These are phyloP conservation scores for Platycheirus albimanus DNA, from an alignment of 2,888 invertebrate genomes.

Conservation along the genomic window DNA sequence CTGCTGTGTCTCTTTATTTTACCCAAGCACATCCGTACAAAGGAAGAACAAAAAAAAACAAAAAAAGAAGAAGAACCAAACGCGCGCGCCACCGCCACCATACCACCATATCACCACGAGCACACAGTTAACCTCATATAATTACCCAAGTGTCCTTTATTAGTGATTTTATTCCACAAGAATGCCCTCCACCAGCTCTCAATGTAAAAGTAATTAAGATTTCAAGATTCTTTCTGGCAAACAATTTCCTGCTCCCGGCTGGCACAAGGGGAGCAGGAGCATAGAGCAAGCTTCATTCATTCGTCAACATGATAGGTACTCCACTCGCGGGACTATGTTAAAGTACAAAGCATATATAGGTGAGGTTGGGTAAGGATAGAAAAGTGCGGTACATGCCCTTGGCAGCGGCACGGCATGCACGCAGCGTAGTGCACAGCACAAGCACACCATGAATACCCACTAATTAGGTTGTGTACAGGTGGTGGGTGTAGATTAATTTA, in stretches of 20 bases:
- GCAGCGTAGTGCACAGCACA: no score
- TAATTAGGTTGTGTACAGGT: constrained; percentile 59
- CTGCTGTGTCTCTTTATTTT: background rate
- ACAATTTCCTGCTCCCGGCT: constrained; percentile 40
- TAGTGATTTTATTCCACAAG: constrained; percentile 56
- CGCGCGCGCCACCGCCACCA: constrained; percentile 17
- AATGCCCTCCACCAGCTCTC: constrained; percentile 44
- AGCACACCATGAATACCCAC: constrained; percentile 60
- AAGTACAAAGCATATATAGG: background rate
- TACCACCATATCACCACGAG: no score
- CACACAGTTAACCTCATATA: constrained; percentile 23
- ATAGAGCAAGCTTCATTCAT: constrained; percentile 31
- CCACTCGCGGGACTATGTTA: constrained; percentile 4
- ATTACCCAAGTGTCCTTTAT: constrained; percentile 56
- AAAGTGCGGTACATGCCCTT: constrained; percentile 46
- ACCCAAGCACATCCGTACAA: background rate
- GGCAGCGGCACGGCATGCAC: constrained; percentile 47
- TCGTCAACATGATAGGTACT: constrained; percentile 11
- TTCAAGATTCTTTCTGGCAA: constrained; percentile 51
- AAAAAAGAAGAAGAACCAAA: no score
- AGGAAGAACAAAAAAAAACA: background rate
- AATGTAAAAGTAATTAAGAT: constrained; percentile 67
- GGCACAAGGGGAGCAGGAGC: constrained; percentile 2
- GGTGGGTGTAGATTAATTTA: constrained; percentile 52
- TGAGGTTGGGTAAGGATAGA: background rate